Evolutionary conservation across 2,797 vertebrate species (phyloP), one percentile per base, ranked within the genome.

Genomic region (Enteromius mattozi): DNA sequence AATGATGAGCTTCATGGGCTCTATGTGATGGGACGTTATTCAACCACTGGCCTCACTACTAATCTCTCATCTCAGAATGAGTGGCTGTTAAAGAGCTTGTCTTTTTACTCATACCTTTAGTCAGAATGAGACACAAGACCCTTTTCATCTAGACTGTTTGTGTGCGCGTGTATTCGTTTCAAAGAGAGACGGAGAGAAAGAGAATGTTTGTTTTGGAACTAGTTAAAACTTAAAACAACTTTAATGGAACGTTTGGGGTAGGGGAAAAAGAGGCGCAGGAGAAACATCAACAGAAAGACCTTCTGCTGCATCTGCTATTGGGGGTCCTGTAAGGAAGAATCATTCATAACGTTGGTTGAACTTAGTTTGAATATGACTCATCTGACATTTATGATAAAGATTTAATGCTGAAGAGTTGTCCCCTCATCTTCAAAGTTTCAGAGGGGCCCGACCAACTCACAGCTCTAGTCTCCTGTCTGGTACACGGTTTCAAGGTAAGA

Each of bases 291-390:
- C 40, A 66, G 59, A 80, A 13, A 54, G 45, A n/a, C 49, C 35
- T 14, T 17, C 54, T 74, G 65, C 88, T 42, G 49, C 17, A 17
- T 17, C 6, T 54, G 49, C 19, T 13, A 6, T 40, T 40, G 63
- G 84, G 81, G 91, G 92, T 89, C 85, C 89, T 90, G 42, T 45
- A 45, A 27, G 21, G 3, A 0, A 19, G 7, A 82, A 40, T 72
- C 70, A 74, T 33, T 12, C 30, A 75, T 40, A 40, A 56, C 21
- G 40, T 30, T 66, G 74, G 68, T 77, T n/a, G 49, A 30, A n/a
- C 9, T 45, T 77, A 10, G 6, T 80, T 91, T 81, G 89, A 87
- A 51, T 0, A 81, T 95, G 94, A 95, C 72, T 95, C 94, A 95
- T 87, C 56, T 89, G 89, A 88, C 88, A 89, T 92, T 92, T 86